Percentiles rank a stretch among this genome's conserved stretches.
Conservation (phyloP, 2,113 vertebrate genomes). For the Crypturellus undulatus region DNA sequence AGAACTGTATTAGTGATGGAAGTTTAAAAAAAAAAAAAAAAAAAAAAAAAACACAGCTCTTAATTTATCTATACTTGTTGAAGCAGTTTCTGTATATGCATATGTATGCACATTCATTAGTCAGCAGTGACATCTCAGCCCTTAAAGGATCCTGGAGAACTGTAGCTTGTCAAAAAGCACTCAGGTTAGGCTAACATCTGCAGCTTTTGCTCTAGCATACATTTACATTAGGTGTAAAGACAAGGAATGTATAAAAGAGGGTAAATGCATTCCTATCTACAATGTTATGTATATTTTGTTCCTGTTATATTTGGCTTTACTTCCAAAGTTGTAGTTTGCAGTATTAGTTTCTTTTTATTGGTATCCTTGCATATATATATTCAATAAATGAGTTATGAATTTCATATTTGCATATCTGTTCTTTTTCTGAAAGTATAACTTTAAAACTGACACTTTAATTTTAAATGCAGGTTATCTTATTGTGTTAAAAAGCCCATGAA, state of each 20-base stretch:
- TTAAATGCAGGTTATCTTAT: background rate
- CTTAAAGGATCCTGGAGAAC: slow-evolving; percentile 73
- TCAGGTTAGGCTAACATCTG: slow-evolving; percentile 70
- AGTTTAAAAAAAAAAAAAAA: background rate
- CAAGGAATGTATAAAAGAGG: slow-evolving; percentile 77
- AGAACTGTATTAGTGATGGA: slow-evolving; percentile 17
- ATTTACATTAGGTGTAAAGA: slow-evolving; percentile 77
- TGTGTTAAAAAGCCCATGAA: background rate
- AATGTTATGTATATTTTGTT: slow-evolving; percentile 83
- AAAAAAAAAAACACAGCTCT: slow-evolving; percentile 13
- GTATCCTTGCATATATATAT: slow-evolving; percentile 81
- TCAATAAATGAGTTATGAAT: slow-evolving; percentile 82
- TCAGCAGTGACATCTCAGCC: slow-evolving; percentile 72
- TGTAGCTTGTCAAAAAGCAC: slow-evolving; percentile 76
- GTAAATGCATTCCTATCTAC: slow-evolving; percentile 79
- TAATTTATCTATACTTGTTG: slow-evolving; percentile 49
- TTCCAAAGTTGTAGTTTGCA: slow-evolving; percentile 83
- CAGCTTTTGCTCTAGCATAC: slow-evolving; percentile 74
- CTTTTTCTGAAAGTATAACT: slow-evolving; percentile 63
- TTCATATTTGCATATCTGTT: slow-evolving; percentile 76
- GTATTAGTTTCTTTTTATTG: slow-evolving; percentile 83
- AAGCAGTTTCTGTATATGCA: slow-evolving; percentile 67
- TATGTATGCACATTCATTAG: slow-evolving; percentile 56
- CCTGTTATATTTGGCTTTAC: slow-evolving; percentile 84
- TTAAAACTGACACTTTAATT: background rate